Evolutionary conservation across 1,140 invertebrate genomes (phyloP).

Genomic region (Lerema accius): DNA sequence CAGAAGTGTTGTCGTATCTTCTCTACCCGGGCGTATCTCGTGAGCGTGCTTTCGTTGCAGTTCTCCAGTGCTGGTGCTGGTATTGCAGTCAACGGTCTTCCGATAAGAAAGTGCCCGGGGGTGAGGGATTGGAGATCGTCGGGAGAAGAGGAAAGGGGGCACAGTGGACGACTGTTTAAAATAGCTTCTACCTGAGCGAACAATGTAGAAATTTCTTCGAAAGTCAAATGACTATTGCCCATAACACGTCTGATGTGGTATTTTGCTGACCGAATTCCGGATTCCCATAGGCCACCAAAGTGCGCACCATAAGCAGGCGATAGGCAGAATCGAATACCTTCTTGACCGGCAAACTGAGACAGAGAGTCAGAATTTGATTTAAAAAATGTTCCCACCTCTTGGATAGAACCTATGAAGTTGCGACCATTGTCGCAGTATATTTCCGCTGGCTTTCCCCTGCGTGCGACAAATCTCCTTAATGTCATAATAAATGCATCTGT

Average conservation of each 20-base stretch:
- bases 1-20: conserved; percentile 24
- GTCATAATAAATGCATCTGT: not conserved
- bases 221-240: conserved; percentile 31
- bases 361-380: conserved; percentile 11
- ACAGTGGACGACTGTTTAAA: conserved; percentile 30
- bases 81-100: conserved; percentile 13
- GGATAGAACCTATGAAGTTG: conserved; percentile 29
- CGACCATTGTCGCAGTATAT: conserved; percentile 33
- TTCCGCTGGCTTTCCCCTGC: conserved; percentile 27
- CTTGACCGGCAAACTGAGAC: conserved; percentile 22
- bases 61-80: not conserved
- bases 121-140: conserved; percentile 17
- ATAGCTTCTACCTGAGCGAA: conserved; percentile 31
- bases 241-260: conserved; percentile 19
- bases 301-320: conserved; percentile 31
- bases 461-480: conserved; percentile 30
- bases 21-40: conserved; percentile 14
- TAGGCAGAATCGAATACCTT: conserved; percentile 22
- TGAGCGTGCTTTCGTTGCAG: conserved; percentile 1
- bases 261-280: conserved; percentile 28
- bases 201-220: conserved; percentile 24
- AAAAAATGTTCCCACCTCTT: conserved; percentile 32
- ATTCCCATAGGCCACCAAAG: conserved; percentile 24
- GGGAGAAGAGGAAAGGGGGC: conserved; percentile 10
- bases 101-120: conserved; percentile 22